Evolutionary conservation across 2,113 vertebrate genomes (phyloP), one percentile per base, ranked within the genome.

Genomic region (Phoxinus phoxinus): DNA sequence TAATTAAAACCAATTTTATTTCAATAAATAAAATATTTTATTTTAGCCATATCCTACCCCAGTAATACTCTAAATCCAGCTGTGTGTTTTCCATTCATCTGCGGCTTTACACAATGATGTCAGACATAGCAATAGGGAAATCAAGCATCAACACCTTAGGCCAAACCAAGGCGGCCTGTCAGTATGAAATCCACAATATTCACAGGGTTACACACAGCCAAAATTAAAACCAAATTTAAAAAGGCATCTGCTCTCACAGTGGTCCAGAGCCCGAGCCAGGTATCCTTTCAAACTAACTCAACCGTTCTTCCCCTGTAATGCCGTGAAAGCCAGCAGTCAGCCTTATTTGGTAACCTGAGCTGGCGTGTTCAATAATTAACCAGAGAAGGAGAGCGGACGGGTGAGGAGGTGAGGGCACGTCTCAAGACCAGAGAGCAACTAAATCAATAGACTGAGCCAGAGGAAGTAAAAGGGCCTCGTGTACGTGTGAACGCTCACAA

Each of bases 331-430:
- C 72, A 73, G 72, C 44, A 76, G 56, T 87, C 77, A 86, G 86
- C 82, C 88, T 78, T 82, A 87, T 86, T 84, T 84, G 88, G 86
- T 87, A 87, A 87, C 46, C 81, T 65, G 79, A 87, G 63, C 83
- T 72, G 58, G 79, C 67, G 69, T 83, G 76, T 84, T 87, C 59
- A 89, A 89, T 89, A 86, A 89, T 86, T 89, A 86, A 86, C 88
- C 58, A 84, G 84, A 21, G 59, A 41, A 12, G 35, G 35, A 71
- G 19, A 71, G 67, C 4, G 79, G 85, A 83, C 32, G 58, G 56
- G 67, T 25, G 71, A 83, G 81, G 69, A 84, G 63, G 53, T 44
- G 72, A 82, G 41, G 59, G 46, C 59, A 51, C 6, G 41, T 87
- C 86, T 84, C 76, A 75, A 77, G 74, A 80, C 74, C 81, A 59